Conservation (phyloP, 2,888 invertebrate genomes). For the Lepas anatifera region DNA sequence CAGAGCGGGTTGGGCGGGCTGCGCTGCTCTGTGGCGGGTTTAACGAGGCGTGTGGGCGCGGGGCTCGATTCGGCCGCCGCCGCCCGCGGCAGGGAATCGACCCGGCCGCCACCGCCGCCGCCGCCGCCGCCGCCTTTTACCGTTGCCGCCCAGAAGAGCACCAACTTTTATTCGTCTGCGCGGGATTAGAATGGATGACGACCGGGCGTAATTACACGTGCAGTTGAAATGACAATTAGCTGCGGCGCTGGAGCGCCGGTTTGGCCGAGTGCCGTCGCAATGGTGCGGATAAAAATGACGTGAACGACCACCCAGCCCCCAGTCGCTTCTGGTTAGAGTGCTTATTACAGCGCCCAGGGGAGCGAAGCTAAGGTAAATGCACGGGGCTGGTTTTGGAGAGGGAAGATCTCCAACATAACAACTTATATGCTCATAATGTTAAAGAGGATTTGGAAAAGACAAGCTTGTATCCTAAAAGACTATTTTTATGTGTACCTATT, state of each 20-base stretch:
- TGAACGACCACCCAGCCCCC: background rate
- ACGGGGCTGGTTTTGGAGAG: too few species aligned
- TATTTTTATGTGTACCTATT: too few species aligned
- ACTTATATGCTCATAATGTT: too few species aligned
- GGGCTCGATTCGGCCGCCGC: too few species aligned
- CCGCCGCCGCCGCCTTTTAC: background rate
- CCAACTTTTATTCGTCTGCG: background rate
- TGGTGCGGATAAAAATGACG: background rate
- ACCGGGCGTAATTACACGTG: background rate
- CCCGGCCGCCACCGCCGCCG: background rate
- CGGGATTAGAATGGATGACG: background rate
- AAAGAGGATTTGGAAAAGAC: too few species aligned
- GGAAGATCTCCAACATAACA: too few species aligned
- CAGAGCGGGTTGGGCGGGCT: too few species aligned
- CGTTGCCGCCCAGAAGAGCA: background rate
- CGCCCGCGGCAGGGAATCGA: too few species aligned
- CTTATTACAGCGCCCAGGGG: too few species aligned
- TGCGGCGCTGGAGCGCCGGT: background rate
- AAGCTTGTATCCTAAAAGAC: too few species aligned
- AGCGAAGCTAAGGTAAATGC: too few species aligned
- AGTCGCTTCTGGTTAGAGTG: background rate
- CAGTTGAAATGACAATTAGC: conserved; percentile 4
- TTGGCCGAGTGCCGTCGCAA: background rate
- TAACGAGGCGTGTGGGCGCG: background rate
- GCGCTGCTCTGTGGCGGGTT: background rate